Evolutionary conservation across 1,140 invertebrate genomes (phyloP).

Genomic region (Drosophila pallidifrons): DNA sequence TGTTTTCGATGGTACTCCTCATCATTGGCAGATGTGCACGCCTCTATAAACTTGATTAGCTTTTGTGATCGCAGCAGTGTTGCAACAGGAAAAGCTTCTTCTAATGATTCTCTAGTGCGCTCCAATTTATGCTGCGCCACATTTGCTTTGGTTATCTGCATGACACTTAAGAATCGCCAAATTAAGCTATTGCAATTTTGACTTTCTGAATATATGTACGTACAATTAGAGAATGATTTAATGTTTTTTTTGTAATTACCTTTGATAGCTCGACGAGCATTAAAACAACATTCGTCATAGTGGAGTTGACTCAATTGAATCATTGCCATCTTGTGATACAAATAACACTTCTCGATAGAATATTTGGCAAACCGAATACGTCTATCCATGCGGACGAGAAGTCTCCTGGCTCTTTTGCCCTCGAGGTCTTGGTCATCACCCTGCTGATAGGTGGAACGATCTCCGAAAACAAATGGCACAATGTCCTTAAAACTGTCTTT

Average conservation of each 20-base stretch:
- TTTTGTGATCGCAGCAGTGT: conserved; percentile 11
- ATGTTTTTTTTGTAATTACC: conserved; percentile 33
- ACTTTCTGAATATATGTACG: conserved; percentile 31
- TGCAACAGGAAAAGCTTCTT: conserved; percentile 52
- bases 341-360: conserved; percentile 76
- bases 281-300: conserved; percentile 71
- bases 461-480: conserved; percentile 63
- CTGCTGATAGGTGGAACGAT: conserved; percentile 69
- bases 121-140: conserved; percentile 72
- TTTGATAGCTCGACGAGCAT: conserved; percentile 60
- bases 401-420: conserved; percentile 23
- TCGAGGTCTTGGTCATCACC: conserved; percentile 44
- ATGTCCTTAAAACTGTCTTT: conserved; percentile 62
- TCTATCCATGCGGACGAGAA: conserved; percentile 53
- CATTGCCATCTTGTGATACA: conserved; percentile 63
- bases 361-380: conserved; percentile 72
- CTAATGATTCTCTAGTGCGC: conserved; percentile 62
- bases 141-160: conserved; percentile 73
- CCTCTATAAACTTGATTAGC: conserved; percentile 47
- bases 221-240: background rate
- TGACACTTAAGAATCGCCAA: conserved; percentile 62
- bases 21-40: conserved; percentile 45
- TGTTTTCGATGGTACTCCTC: conserved; percentile 34
- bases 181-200: conserved; percentile 61
- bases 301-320: conserved; percentile 59